Evolutionary conservation across 2,797 vertebrate species (phyloP).

Genomic region (Ceryle rudis): DNA sequence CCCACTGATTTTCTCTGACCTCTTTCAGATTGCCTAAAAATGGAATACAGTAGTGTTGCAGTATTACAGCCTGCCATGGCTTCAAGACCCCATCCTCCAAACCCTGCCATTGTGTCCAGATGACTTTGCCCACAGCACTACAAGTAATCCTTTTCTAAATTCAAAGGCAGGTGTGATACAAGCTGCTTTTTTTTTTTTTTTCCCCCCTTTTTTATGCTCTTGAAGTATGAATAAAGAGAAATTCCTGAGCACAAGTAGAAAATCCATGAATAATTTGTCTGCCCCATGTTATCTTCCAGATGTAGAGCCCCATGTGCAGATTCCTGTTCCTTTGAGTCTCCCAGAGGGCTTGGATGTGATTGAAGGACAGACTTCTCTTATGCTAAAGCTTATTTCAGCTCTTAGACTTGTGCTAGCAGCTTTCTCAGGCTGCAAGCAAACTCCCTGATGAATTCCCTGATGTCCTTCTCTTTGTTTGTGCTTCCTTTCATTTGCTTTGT

Average conservation of each 20-base stretch:
- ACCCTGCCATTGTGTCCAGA: neutral
- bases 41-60: no score
- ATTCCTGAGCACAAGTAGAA: conserved; percentile 60
- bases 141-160: conserved; percentile 60
- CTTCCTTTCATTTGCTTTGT: conserved; percentile 25
- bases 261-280: conserved; percentile 71
- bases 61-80: neutral
- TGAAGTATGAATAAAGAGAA: conserved; percentile 59
- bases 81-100: neutral
- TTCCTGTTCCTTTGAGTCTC: conserved; percentile 22
- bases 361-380: neutral
- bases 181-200: neutral
- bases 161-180: conserved; percentile 64
- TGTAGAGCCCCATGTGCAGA: conserved; percentile 25
- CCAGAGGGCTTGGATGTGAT: neutral
- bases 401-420: neutral
- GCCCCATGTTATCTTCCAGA: conserved; percentile 59
- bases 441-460: neutral
- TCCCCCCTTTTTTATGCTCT: neutral
- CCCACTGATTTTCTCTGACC: neutral
- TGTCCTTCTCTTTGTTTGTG: conserved; percentile 25
- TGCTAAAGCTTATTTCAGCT: neutral
- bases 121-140: conserved; percentile 35
- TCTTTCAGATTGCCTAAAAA: neutral
- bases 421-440: neutral